Evolutionary conservation across 2,113 vertebrate species (phyloP).

Genomic region (Corythaeola cristata): DNA sequence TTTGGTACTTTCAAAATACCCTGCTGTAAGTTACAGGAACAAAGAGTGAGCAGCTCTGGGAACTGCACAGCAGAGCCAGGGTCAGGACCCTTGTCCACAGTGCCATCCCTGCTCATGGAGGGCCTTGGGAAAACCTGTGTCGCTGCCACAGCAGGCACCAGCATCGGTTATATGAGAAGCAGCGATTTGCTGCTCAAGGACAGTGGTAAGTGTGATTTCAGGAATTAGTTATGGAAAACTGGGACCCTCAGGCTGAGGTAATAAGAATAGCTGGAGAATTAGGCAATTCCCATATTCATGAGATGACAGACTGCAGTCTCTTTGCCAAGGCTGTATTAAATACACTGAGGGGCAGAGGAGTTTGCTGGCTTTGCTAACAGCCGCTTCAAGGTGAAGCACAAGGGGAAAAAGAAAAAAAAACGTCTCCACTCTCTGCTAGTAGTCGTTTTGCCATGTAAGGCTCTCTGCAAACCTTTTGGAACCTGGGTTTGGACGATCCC

Average conservation of each 20-base stretch:
- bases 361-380: slow-evolving; percentile 19
- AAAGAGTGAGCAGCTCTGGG: not conserved
- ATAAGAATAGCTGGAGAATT: slow-evolving; percentile 51
- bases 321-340: slow-evolving; percentile 30
- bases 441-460: not conserved
- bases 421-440: not conserved
- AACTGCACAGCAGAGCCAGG: not conserved
- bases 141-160: not conserved
- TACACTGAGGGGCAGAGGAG: slow-evolving; percentile 7
- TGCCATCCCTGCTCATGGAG: not conserved
- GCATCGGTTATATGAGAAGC: not conserved
- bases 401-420: not conserved
- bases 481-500: not conserved
- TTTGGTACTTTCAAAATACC: not conserved
- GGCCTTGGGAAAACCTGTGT: not conserved
- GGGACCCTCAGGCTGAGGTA: slow-evolving; percentile 54
- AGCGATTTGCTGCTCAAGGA: not conserved
- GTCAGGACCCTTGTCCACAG: not conserved
- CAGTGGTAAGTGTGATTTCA: slow-evolving; percentile 1
- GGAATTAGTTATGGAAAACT: slow-evolving; percentile 34
- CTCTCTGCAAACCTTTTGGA: not conserved
- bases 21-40: not conserved
- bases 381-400: slow-evolving; percentile 63
- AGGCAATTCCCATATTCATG: slow-evolving; percentile 52
- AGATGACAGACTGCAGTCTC: slow-evolving; percentile 20